Conservation (phyloP, 1,140 invertebrate species). For the Lasioglossum albipes region DNA sequence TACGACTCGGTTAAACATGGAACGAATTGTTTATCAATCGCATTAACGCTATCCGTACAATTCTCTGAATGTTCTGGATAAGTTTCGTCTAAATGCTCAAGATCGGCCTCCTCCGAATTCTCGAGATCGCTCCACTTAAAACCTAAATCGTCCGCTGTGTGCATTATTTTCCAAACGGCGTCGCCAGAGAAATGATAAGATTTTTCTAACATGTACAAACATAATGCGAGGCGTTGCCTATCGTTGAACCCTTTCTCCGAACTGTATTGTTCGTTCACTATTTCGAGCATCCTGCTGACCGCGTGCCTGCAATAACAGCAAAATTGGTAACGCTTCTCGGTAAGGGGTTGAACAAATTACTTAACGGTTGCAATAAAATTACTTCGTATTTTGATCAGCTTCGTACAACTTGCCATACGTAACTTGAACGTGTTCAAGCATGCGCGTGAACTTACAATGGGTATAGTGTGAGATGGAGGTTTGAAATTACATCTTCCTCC, state of each 20-base stretch:
- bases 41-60: background rate
- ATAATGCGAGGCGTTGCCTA: constrained; percentile 66
- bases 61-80: too few relatives aligned
- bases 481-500: constrained; percentile 79
- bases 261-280: constrained; percentile 51
- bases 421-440: too few relatives aligned
- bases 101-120: background rate
- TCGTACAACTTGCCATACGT: background rate
- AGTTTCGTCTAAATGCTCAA: too few relatives aligned
- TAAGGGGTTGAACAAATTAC: background rate
- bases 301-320: constrained; percentile 64
- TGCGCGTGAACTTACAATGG: constrained; percentile 48
- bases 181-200: constrained; percentile 70
- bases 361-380: background rate
- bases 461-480: constrained; percentile 75
- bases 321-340: too few relatives aligned
- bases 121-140: background rate
- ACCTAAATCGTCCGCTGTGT: background rate
- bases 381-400: background rate
- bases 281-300: constrained; percentile 57
- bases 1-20: background rate
- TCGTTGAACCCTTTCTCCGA: constrained; percentile 30
- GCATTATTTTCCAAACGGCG: constrained; percentile 60
- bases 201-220: constrained; percentile 71
- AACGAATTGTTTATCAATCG: background rate